Evolutionary conservation across 1,140 invertebrate genomes (phyloP), one percentile per base, ranked within the genome.

Genomic region (Coenobita brevimanus): DNA sequence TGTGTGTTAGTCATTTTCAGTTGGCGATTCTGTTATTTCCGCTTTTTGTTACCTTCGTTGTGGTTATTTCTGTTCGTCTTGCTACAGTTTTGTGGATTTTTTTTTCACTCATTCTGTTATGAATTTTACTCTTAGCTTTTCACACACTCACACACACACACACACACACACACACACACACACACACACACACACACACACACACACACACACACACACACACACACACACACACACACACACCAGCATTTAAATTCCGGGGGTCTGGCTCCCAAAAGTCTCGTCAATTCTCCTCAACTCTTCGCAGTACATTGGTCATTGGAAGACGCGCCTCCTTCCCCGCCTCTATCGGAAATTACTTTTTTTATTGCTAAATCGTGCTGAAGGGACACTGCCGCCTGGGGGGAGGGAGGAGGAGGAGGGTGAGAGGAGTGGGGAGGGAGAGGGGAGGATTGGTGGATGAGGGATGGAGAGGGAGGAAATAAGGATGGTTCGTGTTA

Each of bases 361-460:
- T 64, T 81, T 81, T 81, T 81, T 81, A 81, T 81, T 81, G 78
- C 78, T 81, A 62, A 81, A 81, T 81, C 78, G 78, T 81, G 78
- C 60, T 64, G 78, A 81, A 81, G 60, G 43, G n/a, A 81, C 30
- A 64, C 78, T 57, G 30, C 36, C 27, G 15, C 46, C 27, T 30
- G 0, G 27, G 54, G 76, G 38, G 76, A 50, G 41, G 60, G 76
- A 57, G 46, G 60, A 30, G 36, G 46, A 33, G 50, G n/a, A 3
- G 60, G 50, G n/a, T 46, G 33, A 33, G 33, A 21, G 54, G 24
- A 33, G 76, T 33, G 30, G 54, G 41, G 38, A 33, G 62, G 50
- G 33, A 33, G 38, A 36, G 62, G 50, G n/a, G 43, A 36, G 50
- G 62, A 30, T 60, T 46, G 62, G 76, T 21, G 76, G 57, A 33